These are phyloP conservation scores for Apamea anceps DNA, from an alignment of 2,888 invertebrate species.

Conservation along the genomic window DNA sequence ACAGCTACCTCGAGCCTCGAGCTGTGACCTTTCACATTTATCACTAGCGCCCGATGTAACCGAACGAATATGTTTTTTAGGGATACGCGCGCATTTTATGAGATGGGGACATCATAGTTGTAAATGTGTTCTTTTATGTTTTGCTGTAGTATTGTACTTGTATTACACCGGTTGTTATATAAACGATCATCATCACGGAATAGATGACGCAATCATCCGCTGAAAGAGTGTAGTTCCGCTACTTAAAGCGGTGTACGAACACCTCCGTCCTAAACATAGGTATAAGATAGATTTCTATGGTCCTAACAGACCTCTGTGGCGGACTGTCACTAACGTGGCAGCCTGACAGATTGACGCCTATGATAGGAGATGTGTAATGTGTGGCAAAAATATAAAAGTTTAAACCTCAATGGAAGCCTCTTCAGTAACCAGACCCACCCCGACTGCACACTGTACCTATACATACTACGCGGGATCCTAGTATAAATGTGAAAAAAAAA, in stretches of 20 bases:
- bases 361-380: too few relatives aligned
- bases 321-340: too few relatives aligned
- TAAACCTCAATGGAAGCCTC: too few relatives aligned
- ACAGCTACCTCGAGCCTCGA: slow-evolving; percentile 18
- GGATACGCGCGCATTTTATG: slow-evolving; percentile 45
- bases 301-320: background rate
- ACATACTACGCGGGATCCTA: too few relatives aligned
- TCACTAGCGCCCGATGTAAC: slow-evolving; percentile 39
- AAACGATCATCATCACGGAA: background rate
- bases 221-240: background rate
- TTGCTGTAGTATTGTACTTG: background rate
- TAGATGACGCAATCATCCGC: background rate
- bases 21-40: slow-evolving; percentile 53
- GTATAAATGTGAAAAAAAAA: background rate
- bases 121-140: slow-evolving; percentile 14
- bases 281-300: background rate
- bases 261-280: background rate
- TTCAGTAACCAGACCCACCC: too few relatives aligned
- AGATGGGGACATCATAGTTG: slow-evolving; percentile 21
- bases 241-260: background rate
- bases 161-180: background rate
- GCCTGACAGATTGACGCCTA: too few relatives aligned
- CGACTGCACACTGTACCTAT: too few relatives aligned
- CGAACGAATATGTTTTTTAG: slow-evolving; percentile 46
- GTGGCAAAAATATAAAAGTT: too few relatives aligned